These are phyloP conservation scores for Polyommatus iphigenia DNA, from an alignment of 2,888 invertebrate species.

Conservation along the genomic window DNA sequence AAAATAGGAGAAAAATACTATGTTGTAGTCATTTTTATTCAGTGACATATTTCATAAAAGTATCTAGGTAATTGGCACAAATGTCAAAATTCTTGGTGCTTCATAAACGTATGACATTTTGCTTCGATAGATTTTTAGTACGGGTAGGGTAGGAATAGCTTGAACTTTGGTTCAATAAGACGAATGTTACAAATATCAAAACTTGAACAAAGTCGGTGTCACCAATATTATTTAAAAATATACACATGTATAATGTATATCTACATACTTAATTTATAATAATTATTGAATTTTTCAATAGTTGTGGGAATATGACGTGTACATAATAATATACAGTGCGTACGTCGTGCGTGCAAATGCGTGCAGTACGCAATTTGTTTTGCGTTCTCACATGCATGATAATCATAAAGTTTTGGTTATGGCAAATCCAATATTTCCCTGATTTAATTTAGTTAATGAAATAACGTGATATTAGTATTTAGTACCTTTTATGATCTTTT, in stretches of 20 bases:
- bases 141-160: background rate
- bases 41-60: background rate
- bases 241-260: no score
- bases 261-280: no score
- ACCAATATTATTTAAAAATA: no score
- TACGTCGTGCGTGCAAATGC: background rate
- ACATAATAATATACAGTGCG: no score
- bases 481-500: background rate
- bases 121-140: background rate
- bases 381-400: background rate
- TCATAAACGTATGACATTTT: background rate
- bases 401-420: background rate
- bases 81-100: background rate
- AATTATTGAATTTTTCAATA: no score
- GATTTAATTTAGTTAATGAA: background rate
- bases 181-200: background rate
- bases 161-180: background rate
- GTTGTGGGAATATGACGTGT: no score
- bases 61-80: background rate
- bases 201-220: background rate
- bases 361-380: background rate
- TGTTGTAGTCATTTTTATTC: background rate
- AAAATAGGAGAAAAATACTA: background rate
- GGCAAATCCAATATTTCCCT: background rate
- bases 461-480: conserved; percentile 12